Conservation (phyloP, 2,888 invertebrate species). For the Ennomos erosarius region DNA sequence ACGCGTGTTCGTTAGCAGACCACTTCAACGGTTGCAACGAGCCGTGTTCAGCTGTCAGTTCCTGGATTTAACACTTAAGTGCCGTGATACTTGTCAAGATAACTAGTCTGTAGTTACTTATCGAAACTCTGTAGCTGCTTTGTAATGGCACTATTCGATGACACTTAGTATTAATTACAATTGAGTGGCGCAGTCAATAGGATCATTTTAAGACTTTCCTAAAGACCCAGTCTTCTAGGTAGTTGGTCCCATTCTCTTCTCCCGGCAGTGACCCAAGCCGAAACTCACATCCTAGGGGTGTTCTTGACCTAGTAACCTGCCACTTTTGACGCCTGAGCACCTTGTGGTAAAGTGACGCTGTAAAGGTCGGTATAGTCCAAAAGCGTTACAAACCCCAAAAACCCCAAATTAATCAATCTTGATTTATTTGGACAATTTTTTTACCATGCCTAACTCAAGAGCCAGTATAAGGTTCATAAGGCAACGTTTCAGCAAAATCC, state of each 20-base stretch:
- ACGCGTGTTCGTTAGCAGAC: conserved; percentile 84
- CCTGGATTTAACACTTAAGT: conserved; percentile 82
- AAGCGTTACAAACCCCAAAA: too few relatives aligned
- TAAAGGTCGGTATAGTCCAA: too few relatives aligned
- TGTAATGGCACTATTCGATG: neutral
- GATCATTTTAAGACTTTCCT: neutral
- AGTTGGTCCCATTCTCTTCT: too few relatives aligned
- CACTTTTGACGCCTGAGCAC: too few relatives aligned
- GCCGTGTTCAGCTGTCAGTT: conserved; percentile 80
- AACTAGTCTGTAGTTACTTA: conserved; percentile 25
- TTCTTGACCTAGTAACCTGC: too few relatives aligned
- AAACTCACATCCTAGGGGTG: too few relatives aligned
- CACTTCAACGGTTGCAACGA: conserved; percentile 73
- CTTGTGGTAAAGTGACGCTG: too few relatives aligned
- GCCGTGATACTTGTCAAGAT: conserved; percentile 53
- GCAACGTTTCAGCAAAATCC: neutral
- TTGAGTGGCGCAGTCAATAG: conserved; percentile 4
- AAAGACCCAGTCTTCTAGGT: too few relatives aligned
- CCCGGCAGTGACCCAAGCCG: too few relatives aligned
- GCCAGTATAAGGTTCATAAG: conserved; percentile 1
- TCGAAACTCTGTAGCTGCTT: conserved; percentile 31
- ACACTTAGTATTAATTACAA: neutral
- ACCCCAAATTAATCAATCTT: too few relatives aligned
- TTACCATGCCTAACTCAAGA: too few relatives aligned
- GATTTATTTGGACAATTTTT: too few relatives aligned